phyloP scores from a whole-genome alignment of 2,797 vertebrate species.

The Acanthurus lineatus region DNA sequence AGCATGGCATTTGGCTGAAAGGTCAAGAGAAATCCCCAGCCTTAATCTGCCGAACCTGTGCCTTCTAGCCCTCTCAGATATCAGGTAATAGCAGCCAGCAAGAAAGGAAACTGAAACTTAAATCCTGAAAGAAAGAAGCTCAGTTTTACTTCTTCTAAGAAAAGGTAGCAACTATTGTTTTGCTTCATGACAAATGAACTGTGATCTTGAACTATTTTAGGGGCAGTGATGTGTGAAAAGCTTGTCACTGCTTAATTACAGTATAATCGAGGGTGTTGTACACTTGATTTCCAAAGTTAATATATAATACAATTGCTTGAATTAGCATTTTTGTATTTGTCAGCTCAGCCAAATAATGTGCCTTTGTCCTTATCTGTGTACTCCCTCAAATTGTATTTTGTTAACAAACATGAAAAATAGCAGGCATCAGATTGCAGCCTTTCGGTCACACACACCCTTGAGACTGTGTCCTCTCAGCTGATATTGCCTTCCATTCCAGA shows the following conservation, averaged over 20 bases:
- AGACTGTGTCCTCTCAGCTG: slow-evolving; percentile 65
- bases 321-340: slow-evolving; percentile 1
- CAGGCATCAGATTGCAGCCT: slow-evolving; percentile 71
- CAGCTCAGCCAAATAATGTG: slow-evolving; percentile 35
- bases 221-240: slow-evolving; percentile 12
- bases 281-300: not conserved
- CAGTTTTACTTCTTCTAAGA: slow-evolving; percentile 22
- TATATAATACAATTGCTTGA: not conserved
- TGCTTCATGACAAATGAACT: slow-evolving; percentile 14
- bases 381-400: slow-evolving; percentile 54
- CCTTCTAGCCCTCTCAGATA: slow-evolving; percentile 53
- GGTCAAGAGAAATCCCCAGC: slow-evolving; percentile 85
- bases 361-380: slow-evolving; percentile 46
- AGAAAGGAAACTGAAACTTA: slow-evolving; percentile 31
- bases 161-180: slow-evolving; percentile 7
- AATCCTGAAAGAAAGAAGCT: not conserved
- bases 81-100: slow-evolving; percentile 27
- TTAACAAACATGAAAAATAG: slow-evolving; percentile 75
- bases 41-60: slow-evolving; percentile 79
- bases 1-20: slow-evolving; percentile 83
- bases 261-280: slow-evolving; percentile 3
- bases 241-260: slow-evolving; percentile 6
- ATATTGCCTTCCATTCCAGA: slow-evolving; percentile 68
- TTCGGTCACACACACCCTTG: slow-evolving; percentile 57
- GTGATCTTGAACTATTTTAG: slow-evolving; percentile 20